Evolutionary conservation across 2,797 vertebrate species (phyloP), one percentile per base, ranked within the genome.

Genomic region (Acomys russatus): DNA sequence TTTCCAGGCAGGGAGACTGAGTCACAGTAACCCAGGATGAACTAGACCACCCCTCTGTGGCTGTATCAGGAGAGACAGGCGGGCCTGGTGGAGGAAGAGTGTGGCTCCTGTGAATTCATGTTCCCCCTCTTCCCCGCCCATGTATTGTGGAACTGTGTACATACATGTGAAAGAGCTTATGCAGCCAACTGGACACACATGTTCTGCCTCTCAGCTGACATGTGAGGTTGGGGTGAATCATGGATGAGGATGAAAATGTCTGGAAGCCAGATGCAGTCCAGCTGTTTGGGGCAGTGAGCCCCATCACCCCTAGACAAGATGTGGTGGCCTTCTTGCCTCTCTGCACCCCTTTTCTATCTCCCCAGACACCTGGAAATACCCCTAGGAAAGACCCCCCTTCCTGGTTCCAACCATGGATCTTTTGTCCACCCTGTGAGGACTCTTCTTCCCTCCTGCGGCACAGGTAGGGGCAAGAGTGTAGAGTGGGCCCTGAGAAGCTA

Each of bases 201-300:
- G 84, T 73, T 74, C 61, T 14, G 12, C 23, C 0, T 70, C 87
- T 73, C 2, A 0, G 80, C 61, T 15, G 77, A 92, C 94, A 59
- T 30, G 63, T 73, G 96, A 93, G 80, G 35, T 88, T 28, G 64
- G 61, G 79, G 73, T 97, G 95, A 97, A 95, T 96, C 96, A 96
- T 1, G 4, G 80, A 92, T 49, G 7, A 33, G 66, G 95, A 94
- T 25, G 56, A 59, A 79, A 77, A 68, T 44, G 90, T 96, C 96
- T 95, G 95, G 95, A 85, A 80, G 80, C 87, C 91, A 97, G 96
- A 97, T 97, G 94, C 56, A 44, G 88, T 59, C 90, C 97, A 97
- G 96, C 93, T 97, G 96, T 88, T 83, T 14, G 84, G 88, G 90
- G 56, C 96, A 22, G 56, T 1, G 25, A 95, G 83, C 63, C 85